Percentiles rank a stretch among this genome's conserved stretches.
These are phyloP conservation scores for Thamnaconus septentrionalis DNA, from an alignment of 2,113 vertebrate species.

Conservation along the genomic window DNA sequence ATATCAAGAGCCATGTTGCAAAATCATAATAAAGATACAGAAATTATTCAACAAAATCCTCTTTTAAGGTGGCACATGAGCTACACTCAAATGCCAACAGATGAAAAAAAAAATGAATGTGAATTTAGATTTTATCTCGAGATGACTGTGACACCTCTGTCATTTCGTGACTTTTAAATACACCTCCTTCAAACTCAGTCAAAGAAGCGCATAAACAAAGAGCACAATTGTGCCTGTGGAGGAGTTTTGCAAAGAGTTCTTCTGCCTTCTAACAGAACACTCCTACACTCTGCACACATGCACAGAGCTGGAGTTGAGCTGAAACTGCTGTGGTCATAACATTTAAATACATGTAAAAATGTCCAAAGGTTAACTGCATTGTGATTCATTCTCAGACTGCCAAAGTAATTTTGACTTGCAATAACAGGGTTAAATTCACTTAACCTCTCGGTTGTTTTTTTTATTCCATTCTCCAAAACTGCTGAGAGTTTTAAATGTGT, in stretches of 20 bases:
- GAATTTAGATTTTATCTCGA: neutral
- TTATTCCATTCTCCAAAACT: no score
- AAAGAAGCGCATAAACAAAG: slow-evolving; percentile 55
- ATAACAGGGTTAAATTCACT: no score
- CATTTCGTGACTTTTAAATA: neutral
- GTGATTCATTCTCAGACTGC: neutral
- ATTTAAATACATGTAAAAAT: slow-evolving; percentile 15
- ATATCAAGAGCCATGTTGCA: no score
- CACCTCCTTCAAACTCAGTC: neutral
- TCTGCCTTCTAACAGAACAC: slow-evolving; percentile 58
- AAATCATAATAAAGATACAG: no score
- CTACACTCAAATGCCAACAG: neutral
- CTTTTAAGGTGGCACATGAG: no score
- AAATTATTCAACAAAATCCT: no score
- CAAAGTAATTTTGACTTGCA: neutral
- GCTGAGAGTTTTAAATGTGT: no score
- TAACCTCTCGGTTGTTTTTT: no score
- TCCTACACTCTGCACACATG: slow-evolving; percentile 65
- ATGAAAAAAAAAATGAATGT: slow-evolving; percentile 1
- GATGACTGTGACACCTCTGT: no score
- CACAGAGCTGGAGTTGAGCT: slow-evolving; percentile 44
- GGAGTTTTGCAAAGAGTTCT: slow-evolving; percentile 47
- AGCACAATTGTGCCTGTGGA: slow-evolving; percentile 63
- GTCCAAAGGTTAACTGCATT: neutral
- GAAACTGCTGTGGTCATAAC: slow-evolving; percentile 26